Evolutionary conservation across 2,113 vertebrate species (phyloP).

Genomic region (Mustelus asterias): DNA sequence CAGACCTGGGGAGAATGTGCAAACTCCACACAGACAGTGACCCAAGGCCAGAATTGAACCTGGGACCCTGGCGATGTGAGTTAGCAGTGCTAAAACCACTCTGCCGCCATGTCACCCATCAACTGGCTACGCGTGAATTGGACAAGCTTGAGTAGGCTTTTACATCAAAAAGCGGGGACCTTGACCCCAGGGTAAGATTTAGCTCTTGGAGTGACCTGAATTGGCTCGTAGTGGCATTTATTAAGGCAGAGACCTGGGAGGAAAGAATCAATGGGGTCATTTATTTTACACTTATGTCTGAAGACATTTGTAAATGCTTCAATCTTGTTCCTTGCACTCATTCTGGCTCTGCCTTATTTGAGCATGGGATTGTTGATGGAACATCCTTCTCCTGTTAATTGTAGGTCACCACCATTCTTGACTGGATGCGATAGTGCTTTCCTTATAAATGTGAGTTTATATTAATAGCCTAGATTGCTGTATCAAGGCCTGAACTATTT

Average conservation of each 20-base stretch:
- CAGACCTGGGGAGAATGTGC: no score
- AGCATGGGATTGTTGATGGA: background rate
- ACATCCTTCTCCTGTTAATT: background rate
- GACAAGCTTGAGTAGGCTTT: no score
- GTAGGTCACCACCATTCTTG: background rate
- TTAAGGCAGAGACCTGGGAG: background rate
- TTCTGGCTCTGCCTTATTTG: background rate
- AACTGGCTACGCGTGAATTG: no score
- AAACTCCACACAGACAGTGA: no score
- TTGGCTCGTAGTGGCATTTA: background rate
- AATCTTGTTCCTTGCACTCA: background rate
- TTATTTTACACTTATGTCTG: background rate
- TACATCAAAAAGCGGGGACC: no score
- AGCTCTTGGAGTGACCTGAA: background rate
- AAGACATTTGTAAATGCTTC: background rate
- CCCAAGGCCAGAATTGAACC: no score
- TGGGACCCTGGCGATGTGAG: no score
- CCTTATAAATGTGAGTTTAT: background rate
- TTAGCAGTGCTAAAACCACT: no score
- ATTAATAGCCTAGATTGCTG: background rate
- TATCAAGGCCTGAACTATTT: background rate
- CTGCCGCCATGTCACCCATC: no score
- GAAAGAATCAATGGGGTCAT: background rate
- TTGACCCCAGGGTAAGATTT: no score
- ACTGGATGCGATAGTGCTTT: background rate